phyloP scores from a whole-genome alignment of 2,113 vertebrate genomes.

The Ciconia stormi region DNA sequence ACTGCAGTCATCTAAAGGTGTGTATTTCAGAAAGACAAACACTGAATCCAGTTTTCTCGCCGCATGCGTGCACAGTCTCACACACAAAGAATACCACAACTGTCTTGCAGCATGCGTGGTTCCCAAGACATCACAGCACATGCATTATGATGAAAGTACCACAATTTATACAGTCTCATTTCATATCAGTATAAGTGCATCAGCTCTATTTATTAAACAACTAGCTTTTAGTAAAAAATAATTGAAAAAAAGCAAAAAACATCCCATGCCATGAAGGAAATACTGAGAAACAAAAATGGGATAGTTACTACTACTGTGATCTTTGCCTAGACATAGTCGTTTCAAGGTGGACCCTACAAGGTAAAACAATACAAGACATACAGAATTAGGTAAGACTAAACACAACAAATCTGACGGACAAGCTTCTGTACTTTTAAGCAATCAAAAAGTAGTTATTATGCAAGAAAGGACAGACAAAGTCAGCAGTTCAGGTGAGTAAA shows the following conservation, averaged over 20 bases:
- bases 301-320: conserved; percentile 99
- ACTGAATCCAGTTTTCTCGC: neutral
- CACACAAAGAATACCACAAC: conserved; percentile 22
- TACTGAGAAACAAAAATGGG: conserved; percentile 85
- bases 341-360: conserved; percentile 98
- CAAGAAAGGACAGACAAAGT: conserved; percentile 78
- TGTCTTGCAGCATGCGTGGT: conserved; percentile 54
- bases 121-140: conserved; percentile 43
- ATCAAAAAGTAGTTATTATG: conserved; percentile 80
- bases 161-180: neutral
- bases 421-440: conserved; percentile 86
- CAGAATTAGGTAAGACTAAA: conserved; percentile 89
- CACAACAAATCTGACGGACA: conserved; percentile 78
- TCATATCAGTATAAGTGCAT: neutral
- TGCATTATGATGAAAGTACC: conserved; percentile 33
- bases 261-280: conserved; percentile 82
- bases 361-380: conserved; percentile 96
- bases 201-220: conserved; percentile 21
- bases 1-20: conserved; percentile 33
- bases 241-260: neutral
- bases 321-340: conserved; percentile 99
- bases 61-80: conserved; percentile 48
- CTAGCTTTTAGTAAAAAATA: conserved; percentile 64
- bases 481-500: conserved; percentile 74
- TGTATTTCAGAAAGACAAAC: conserved; percentile 38